Evolutionary conservation across 2,797 vertebrate genomes (phyloP), one percentile per base, ranked within the genome.

Genomic region (Girardinus metallicus): DNA sequence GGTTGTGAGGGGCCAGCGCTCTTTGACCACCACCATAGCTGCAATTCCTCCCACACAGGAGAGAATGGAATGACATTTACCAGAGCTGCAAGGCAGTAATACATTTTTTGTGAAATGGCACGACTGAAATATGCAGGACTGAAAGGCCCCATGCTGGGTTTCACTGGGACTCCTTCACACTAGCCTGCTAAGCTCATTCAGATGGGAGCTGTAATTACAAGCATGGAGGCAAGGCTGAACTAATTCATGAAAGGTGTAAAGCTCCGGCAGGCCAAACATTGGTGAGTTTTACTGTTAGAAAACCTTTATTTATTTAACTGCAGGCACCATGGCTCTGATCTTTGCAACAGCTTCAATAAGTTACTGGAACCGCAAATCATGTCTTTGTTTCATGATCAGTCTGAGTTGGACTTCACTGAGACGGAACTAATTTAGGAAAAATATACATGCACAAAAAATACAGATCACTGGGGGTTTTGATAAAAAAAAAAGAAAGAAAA

Each of bases 31-130:
- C 90, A 5, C 84, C 87, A 80, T 82, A 83, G 76, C 88, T 89
- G 86, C 90, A 73, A 84, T 93, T 94, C 93, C 89, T 91, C 94
- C 91, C 92, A 94, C 93, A 92, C 93, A 87, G 92, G 85, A 88
- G 92, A 94, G 94, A 95, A 95, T 94, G 92, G 89, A 92, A 91
- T 96, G 95, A 96, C 95, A 95, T 95, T 95, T 95, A 95, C 86
- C 90, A 95, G 93, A 92, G 91, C 91, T 93, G 88, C 93, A 88
- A 90, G 88, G 89, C 82, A 49, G 89, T 95, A 94, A 95, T 93
- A 94, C 89, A 91, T 92, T 94, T 76, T 47, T 84, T 89, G 87
- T 93, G 81, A 94, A 94, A 95, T 93, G 92, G 94, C 93, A 94
- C 85, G 70, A 81, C 90, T 91, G 93, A 90, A 95, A 94, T 95